These are phyloP conservation scores for Lytechinus pictus DNA, from an alignment of 35 echinoderm and acorn worm genomes.

Conservation along the genomic window DNA sequence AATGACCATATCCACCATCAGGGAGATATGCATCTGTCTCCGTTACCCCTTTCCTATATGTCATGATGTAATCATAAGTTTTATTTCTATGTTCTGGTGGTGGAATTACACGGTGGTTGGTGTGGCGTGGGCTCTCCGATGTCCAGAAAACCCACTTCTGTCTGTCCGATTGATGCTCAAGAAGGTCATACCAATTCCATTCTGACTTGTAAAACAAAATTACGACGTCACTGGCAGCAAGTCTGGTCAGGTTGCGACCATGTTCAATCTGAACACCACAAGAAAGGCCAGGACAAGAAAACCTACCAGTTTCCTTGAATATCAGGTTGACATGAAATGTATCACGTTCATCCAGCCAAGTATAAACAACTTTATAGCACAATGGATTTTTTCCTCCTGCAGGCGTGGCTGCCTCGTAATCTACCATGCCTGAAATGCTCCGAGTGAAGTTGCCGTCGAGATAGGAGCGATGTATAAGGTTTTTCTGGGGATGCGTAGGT, in stretches of 20 bases:
- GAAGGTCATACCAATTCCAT: background rate
- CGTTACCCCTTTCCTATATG: background rate
- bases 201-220: background rate
- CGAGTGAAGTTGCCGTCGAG: background rate
- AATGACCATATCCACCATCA: background rate
- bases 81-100: background rate
- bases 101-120: background rate
- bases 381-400: background rate
- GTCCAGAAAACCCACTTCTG: conserved; percentile 20
- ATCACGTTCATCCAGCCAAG: background rate
- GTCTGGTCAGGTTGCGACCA: background rate
- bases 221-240: background rate
- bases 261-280: background rate
- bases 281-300: background rate
- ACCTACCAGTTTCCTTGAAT: background rate
- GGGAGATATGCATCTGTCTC: background rate
- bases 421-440: background rate
- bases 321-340: background rate
- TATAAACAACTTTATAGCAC: background rate
- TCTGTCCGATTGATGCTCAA: background rate
- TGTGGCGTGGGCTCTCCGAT: background rate
- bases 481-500: background rate
- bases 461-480: background rate
- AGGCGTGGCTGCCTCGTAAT: background rate
- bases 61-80: conserved; percentile 35